Percentiles rank a stretch among this genome's conserved stretches.
phyloP scores from a whole-genome alignment of 1,140 invertebrate genomes.

The Aphelinus certus region DNA sequence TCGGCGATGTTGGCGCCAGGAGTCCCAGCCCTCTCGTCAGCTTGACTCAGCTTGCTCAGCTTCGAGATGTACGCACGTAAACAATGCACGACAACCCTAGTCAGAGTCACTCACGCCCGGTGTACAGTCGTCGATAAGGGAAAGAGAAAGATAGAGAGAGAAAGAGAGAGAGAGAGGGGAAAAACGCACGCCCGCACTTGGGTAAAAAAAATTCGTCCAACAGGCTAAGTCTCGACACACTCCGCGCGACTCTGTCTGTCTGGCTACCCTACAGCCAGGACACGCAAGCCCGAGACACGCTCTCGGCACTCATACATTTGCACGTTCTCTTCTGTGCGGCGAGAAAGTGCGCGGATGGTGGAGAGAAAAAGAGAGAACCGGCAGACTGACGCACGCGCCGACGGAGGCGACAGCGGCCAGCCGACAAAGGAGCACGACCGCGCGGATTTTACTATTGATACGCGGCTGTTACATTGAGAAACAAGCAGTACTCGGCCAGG shows the following conservation, averaged over 20 bases:
- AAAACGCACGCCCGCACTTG: no score
- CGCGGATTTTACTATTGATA: no score
- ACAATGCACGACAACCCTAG: background rate
- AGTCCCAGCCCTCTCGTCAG: background rate
- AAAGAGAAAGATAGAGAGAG: background rate
- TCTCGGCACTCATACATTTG: no score
- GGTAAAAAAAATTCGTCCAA: no score
- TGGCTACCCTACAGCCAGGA: background rate
- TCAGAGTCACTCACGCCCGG: no score
- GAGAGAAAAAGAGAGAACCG: background rate
- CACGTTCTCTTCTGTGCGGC: no score
- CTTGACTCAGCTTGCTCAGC: background rate
- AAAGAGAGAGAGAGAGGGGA: conserved; percentile 5
- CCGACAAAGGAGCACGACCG: background rate
- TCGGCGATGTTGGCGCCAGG: background rate
- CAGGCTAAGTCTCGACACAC: no score
- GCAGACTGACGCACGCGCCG: conserved; percentile 4
- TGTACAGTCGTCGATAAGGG: no score
- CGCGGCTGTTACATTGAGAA: background rate
- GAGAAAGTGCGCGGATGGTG: no score
- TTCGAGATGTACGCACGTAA: background rate
- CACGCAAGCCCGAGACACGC: background rate
- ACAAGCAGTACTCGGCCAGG: background rate
- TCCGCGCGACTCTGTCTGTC: no score
- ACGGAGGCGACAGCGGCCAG: background rate